A percentile compares a stretch with the other conserved stretches of the same genome.
Evolutionary conservation across 2,797 vertebrate genomes (phyloP).

Genomic region (Urocyon cinereoargenteus): DNA sequence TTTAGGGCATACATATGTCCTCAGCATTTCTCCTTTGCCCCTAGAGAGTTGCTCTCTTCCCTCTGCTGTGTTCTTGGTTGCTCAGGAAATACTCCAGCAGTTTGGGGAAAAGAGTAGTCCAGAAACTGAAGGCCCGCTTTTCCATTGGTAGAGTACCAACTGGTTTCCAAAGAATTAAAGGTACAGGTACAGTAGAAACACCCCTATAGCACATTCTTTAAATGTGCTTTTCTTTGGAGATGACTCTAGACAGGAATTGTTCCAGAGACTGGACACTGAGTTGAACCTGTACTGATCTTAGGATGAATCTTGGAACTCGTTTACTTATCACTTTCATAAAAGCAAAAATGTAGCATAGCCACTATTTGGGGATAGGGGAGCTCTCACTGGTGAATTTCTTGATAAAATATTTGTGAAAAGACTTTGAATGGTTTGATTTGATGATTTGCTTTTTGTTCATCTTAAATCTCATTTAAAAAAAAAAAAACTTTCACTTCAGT

Average conservation of each 20-base stretch:
- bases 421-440: not conserved
- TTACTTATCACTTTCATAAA: not conserved
- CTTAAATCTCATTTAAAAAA: slow-evolving; percentile 11
- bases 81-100: not conserved
- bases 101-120: not conserved
- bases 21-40: not conserved
- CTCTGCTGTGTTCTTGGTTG: not conserved
- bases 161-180: not conserved
- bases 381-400: not conserved
- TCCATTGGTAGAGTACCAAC: not conserved
- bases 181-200: not conserved
- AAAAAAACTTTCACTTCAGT: not conserved
- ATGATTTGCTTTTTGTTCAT: not conserved
- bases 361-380: not conserved
- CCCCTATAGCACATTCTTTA: not conserved
- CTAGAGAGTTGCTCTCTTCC: not conserved
- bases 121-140: not conserved
- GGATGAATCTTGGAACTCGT: not conserved
- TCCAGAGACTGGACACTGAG: not conserved
- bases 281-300: not conserved
- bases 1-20: not conserved
- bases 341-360: not conserved
- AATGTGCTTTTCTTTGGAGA: not conserved
- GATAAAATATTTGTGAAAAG: not conserved
- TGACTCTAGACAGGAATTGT: not conserved